Evolutionary conservation across 2,113 vertebrate species (phyloP).

Genomic region (Psammodynastes pulverulentus): DNA sequence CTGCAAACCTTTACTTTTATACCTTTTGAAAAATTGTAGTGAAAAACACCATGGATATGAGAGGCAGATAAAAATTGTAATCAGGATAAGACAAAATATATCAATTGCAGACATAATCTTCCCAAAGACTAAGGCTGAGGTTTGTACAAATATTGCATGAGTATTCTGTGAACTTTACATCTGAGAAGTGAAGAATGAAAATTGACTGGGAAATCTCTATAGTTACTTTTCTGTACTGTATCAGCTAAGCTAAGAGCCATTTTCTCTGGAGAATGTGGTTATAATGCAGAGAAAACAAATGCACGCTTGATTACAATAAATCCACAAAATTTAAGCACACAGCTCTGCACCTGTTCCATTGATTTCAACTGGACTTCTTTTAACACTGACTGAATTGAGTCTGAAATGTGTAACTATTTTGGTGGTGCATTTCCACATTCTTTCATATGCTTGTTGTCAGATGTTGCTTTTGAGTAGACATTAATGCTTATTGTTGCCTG

Average conservation of each 20-base stretch:
- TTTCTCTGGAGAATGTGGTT: background rate
- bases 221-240: background rate
- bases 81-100: slow-evolving; percentile 28
- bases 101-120: slow-evolving; percentile 40
- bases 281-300: background rate
- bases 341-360: background rate
- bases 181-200: background rate
- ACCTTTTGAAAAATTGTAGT: slow-evolving; percentile 21
- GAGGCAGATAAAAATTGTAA: slow-evolving; percentile 21
- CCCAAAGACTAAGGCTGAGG: slow-evolving; percentile 28
- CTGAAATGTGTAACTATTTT: background rate
- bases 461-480: background rate
- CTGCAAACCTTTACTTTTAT: slow-evolving; percentile 28
- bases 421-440: background rate
- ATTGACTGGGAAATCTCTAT: background rate
- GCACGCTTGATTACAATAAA: background rate
- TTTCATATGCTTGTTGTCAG: background rate
- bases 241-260: background rate
- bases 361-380: background rate
- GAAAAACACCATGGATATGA: slow-evolving; percentile 16
- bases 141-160: background rate
- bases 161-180: background rate
- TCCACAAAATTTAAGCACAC: background rate
- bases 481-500: background rate
- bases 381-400: background rate